These are phyloP conservation scores for Pempheris klunzingeri DNA, from an alignment of 2,797 vertebrate species.

Conservation along the genomic window DNA sequence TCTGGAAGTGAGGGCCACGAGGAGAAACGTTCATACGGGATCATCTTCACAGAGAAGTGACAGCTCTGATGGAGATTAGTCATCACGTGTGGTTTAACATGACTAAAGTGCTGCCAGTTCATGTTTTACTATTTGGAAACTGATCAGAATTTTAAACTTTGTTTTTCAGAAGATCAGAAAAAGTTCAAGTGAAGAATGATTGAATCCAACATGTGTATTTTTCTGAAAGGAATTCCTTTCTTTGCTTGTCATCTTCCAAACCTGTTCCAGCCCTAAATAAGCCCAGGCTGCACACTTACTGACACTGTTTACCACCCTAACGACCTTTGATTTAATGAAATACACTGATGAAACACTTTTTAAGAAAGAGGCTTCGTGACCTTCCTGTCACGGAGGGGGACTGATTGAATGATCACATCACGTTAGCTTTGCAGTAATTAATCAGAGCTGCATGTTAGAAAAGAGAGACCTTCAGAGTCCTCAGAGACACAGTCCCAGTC, in stretches of 20 bases:
- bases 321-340: neutral
- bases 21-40: slow-evolving; percentile 1
- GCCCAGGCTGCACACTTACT: neutral
- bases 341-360: neutral
- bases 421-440: too few relatives aligned
- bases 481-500: too few relatives aligned
- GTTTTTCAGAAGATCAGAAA: neutral
- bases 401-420: too few relatives aligned
- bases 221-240: neutral
- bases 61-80: too few relatives aligned
- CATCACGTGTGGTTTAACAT: too few relatives aligned
- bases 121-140: neutral
- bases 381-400: too few relatives aligned
- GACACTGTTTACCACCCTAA: neutral
- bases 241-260: neutral
- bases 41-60: neutral
- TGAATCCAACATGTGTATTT: neutral
- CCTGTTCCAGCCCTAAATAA: neutral
- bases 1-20: slow-evolving; percentile 3
- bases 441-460: too few relatives aligned
- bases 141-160: too few relatives aligned
- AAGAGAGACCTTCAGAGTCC: too few relatives aligned
- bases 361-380: too few relatives aligned
- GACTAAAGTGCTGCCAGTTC: neutral
- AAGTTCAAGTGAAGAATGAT: neutral